Evolutionary conservation across 2,797 vertebrate species (phyloP).

Genomic region (Esox masquinongy): DNA sequence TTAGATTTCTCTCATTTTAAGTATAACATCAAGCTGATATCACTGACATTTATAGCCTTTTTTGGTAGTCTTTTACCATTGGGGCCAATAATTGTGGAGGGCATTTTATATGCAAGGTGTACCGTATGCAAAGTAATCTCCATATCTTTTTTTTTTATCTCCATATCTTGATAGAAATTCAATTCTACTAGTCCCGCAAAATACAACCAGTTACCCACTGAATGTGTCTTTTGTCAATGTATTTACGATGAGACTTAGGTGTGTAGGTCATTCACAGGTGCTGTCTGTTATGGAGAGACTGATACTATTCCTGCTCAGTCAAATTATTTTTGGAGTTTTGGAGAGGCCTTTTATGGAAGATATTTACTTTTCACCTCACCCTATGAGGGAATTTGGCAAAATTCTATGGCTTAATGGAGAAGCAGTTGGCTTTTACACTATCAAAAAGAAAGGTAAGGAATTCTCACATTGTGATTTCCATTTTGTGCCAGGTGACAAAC

Average conservation of each 20-base stretch:
- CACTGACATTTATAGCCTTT: too few relatives aligned
- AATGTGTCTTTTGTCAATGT: neutral
- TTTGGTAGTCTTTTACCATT: too few relatives aligned
- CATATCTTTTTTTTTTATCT: neutral
- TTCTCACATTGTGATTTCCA: neutral
- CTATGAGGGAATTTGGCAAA: constrained; percentile 81
- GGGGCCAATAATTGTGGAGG: too few relatives aligned
- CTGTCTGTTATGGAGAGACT: constrained; percentile 84
- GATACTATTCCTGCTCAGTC: constrained; percentile 89
- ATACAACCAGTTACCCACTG: neutral
- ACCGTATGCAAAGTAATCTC: neutral
- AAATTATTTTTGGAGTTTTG: constrained; percentile 71
- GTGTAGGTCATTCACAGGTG: constrained; percentile 71
- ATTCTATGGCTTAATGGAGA: constrained; percentile 84
- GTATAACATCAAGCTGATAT: too few relatives aligned
- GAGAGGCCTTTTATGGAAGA: constrained; percentile 73
- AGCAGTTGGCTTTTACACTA: constrained; percentile 88
- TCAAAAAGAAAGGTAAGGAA: constrained; percentile 85
- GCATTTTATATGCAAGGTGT: neutral
- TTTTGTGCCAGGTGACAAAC: neutral
- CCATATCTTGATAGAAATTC: neutral
- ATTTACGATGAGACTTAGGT: neutral
- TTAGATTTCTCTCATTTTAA: too few relatives aligned
- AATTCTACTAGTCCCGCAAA: neutral
- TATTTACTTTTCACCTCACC: constrained; percentile 80